Percentiles rank a stretch among this genome's conserved stretches.
Evolutionary conservation across 2,797 vertebrate genomes (phyloP).

Genomic region (Coranthus polyacanthus): DNA sequence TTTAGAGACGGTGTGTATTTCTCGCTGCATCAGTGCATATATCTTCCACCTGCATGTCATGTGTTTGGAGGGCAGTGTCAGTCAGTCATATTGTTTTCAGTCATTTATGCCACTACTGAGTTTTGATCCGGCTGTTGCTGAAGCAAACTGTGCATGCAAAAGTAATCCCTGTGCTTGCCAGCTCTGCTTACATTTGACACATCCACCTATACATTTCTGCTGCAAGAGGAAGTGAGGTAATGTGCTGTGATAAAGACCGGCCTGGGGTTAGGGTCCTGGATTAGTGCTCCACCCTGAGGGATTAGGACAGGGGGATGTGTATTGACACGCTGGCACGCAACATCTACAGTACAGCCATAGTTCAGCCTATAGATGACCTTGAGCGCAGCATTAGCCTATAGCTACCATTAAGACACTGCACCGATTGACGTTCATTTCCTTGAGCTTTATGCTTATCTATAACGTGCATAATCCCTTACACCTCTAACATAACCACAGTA

Average conservation of each 20-base stretch:
- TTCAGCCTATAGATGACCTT: slow-evolving; percentile 18
- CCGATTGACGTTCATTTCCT: no score
- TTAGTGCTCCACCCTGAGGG: slow-evolving; percentile 55
- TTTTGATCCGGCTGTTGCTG: not conserved
- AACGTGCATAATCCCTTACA: no score
- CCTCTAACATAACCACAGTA: no score
- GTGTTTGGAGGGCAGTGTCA: no score
- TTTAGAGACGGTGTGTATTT: no score
- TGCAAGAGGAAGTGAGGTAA: slow-evolving; percentile 53
- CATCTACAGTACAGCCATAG: slow-evolving; percentile 8
- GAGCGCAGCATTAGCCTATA: not conserved
- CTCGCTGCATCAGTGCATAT: no score
- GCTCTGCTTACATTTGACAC: slow-evolving; percentile 12
- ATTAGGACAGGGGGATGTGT: slow-evolving; percentile 55
- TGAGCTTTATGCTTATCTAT: no score
- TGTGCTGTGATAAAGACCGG: slow-evolving; percentile 39
- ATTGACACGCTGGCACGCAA: slow-evolving; percentile 38
- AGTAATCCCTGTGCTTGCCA: not conserved
- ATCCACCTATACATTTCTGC: slow-evolving; percentile 26
- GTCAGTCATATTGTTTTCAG: not conserved
- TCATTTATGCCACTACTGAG: not conserved
- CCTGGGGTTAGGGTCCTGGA: slow-evolving; percentile 51
- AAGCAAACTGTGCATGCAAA: not conserved
- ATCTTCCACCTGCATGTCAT: no score
- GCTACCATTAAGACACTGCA: no score